phyloP scores from a whole-genome alignment of 2,797 vertebrate genomes.

The Momotus momota region DNA sequence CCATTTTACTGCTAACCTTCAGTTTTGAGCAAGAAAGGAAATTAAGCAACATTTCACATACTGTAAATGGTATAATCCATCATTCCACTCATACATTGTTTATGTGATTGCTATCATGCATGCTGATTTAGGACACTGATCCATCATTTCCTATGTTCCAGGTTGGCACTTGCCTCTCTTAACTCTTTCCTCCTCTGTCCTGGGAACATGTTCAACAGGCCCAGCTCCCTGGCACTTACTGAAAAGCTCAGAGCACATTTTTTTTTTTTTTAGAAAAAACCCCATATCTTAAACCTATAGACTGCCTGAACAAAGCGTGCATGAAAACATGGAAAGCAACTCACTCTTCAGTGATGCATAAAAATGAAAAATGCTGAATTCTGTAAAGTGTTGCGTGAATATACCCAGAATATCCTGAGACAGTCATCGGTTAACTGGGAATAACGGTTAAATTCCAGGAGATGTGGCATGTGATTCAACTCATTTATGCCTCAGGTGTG shows the following conservation, averaged over 20 bases:
- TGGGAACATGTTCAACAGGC: background rate
- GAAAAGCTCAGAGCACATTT: background rate
- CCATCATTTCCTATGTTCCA: slow-evolving; percentile 18
- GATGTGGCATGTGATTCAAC: background rate
- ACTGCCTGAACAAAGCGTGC: background rate
- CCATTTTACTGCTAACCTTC: background rate
- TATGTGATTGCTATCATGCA: background rate
- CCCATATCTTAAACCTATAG: background rate
- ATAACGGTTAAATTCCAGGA: background rate
- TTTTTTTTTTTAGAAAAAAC: background rate
- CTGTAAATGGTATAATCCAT: slow-evolving; percentile 28
- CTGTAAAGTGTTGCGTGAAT: background rate
- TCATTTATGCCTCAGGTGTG: background rate
- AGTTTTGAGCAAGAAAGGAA: background rate
- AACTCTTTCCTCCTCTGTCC: background rate
- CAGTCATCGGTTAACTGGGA: background rate
- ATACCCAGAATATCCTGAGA: background rate
- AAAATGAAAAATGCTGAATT: background rate
- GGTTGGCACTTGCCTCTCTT: background rate
- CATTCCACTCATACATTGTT: slow-evolving; percentile 21
- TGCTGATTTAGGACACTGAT: slow-evolving; percentile 39
- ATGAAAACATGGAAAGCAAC: background rate
- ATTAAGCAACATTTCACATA: background rate
- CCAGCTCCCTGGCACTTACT: background rate
- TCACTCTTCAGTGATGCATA: background rate